Base-by-base conservation (phyloP, 2,797 vertebrate species). In the Falco biarmicus region DNA sequence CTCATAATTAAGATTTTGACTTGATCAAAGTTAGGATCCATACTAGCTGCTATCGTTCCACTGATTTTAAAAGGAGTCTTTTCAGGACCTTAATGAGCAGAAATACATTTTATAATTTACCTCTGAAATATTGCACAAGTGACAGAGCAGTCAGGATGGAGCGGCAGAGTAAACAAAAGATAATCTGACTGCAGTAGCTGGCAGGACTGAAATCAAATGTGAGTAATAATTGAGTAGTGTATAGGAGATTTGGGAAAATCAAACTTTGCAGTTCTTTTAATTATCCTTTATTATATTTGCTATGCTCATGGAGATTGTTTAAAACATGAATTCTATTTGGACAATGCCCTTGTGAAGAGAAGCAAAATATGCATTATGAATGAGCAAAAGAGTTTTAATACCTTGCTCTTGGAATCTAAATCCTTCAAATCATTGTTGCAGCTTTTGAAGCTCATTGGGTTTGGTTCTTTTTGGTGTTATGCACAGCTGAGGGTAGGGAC, bases 261-360 rank as follows among this genome's bases (percentile, higher is more conserved):
- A 79, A 47, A 59, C 66, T 96, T 34, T 93, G 50, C 13, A n/a
- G 39, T 86, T 81, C 64, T 93, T 91, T 96, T 77, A 69, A 76
- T 70, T 91, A 92, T 89, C 50, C 21, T 70, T 84, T 80, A 87
- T 82, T 94, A 15, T 74, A 78, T 94, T 85, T 92, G 16, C 34
- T 73, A 60, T 45, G 63, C 28, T 79, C 12, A 90, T 53, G 15
- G 15, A 83, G 78, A 83, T 31, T 53, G 50, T 73, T 83, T 79
- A 90, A 78, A 89, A 76, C 75, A 43, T 41, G 66, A 64, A 92
- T 95, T 73, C 14, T 93, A 31, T 85, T 78, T 93, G 60, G 71
- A 64, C 75, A 79, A 92, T n/a, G 7, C 13, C 21, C n/a, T 78
- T 60, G 31, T 78, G 70, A 91, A 71, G 22, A 85, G 31, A 94